Conservation (phyloP, 2,888 invertebrate genomes). For the Monoplex corrugatus region DNA sequence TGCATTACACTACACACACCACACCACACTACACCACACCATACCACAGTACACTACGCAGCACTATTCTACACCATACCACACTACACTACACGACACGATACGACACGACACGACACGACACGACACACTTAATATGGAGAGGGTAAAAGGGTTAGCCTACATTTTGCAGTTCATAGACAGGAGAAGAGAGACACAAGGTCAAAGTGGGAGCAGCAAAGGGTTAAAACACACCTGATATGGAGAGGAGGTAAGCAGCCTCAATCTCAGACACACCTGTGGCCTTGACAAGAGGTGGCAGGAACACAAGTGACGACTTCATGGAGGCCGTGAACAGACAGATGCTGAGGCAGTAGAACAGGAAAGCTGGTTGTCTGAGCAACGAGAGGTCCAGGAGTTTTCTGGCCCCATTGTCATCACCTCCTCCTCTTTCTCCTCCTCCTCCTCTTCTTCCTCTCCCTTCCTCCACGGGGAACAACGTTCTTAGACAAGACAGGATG, state of each 20-base stretch:
- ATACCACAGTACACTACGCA: not conserved
- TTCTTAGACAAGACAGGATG: not conserved
- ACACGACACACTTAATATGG: too few species aligned
- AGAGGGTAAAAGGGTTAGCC: too few species aligned
- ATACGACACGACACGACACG: too few species aligned
- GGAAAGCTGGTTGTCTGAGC: slow-evolving; percentile 55
- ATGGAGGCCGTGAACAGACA: slow-evolving; percentile 54
- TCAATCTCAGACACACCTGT: slow-evolving; percentile 62
- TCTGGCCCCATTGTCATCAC: too few species aligned
- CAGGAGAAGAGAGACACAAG: too few species aligned
- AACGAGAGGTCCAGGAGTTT: slow-evolving; percentile 55
- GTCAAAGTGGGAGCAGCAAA: too few species aligned
- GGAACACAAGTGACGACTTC: slow-evolving; percentile 66
- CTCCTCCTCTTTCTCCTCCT: not conserved
- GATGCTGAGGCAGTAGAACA: slow-evolving; percentile 58
- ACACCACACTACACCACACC: too few species aligned
- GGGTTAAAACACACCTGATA: slow-evolving; percentile 63
- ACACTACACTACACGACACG: too few species aligned
- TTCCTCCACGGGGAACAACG: slow-evolving; percentile 47
- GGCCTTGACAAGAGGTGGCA: slow-evolving; percentile 69
- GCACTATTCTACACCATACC: not conserved
- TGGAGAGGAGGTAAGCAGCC: slow-evolving; percentile 67
- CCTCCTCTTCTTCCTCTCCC: not conserved
- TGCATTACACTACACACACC: too few species aligned
- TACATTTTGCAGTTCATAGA: too few species aligned